Evolutionary conservation across 2,113 vertebrate species (phyloP).

Genomic region (Phylloscopus trochiloides): DNA sequence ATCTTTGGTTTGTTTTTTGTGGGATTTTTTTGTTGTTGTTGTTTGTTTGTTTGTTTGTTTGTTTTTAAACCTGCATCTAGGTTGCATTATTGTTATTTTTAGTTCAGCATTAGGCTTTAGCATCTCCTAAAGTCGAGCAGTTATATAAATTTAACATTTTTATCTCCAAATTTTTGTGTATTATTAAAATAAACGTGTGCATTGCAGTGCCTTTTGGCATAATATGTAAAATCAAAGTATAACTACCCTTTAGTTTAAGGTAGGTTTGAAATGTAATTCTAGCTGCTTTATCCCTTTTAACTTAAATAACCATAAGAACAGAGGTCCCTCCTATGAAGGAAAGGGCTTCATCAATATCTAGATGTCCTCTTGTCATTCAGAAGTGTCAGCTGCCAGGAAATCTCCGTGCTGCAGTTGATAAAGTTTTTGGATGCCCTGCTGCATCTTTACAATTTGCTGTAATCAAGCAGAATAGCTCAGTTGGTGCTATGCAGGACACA

Average conservation of each 20-base stretch:
- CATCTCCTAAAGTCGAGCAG: not conserved
- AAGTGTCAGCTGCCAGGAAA: not conserved
- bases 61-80: not conserved
- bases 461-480: not conserved
- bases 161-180: not conserved
- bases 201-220: not conserved
- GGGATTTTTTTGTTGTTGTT: not conserved
- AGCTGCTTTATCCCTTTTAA: not conserved
- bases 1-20: not conserved
- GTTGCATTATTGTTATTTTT: not conserved
- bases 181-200: not conserved
- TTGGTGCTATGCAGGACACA: not conserved
- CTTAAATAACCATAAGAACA: not conserved
- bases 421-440: not conserved
- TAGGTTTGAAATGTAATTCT: not conserved
- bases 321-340: accelerated
- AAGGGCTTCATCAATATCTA: not conserved
- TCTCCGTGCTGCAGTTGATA: accelerated
- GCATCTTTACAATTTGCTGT: not conserved
- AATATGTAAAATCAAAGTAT: not conserved
- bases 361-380: not conserved
- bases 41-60: not conserved
- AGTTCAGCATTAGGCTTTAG: not conserved
- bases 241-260: not conserved
- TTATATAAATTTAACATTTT: not conserved